phyloP scores from a whole-genome alignment of 2,113 vertebrate species.

The Ginglymostoma cirratum region DNA sequence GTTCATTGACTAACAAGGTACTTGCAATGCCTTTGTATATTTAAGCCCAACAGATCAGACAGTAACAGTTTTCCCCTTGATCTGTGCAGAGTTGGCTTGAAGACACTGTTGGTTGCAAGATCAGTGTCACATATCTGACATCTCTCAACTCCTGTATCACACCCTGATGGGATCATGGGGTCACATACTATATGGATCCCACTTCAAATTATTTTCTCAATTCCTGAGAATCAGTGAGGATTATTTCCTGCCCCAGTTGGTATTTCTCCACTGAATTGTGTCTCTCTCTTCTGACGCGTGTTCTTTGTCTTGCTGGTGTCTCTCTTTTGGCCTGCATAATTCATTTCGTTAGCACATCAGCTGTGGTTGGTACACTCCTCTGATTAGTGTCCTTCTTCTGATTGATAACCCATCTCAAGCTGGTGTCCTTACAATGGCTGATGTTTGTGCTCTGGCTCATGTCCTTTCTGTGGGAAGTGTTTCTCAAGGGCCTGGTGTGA shows the following conservation, averaged over 20 bases:
- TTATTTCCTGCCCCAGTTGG: background rate
- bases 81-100: background rate
- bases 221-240: background rate
- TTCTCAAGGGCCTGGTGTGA: background rate
- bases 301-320: background rate
- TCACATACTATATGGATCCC: background rate
- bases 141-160: background rate
- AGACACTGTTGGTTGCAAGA: background rate
- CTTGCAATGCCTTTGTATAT: background rate
- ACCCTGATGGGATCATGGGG: background rate
- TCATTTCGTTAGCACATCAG: background rate
- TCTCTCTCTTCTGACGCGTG: background rate
- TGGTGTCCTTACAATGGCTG: background rate
- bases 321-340: background rate
- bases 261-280: background rate
- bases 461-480: no score
- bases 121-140: background rate
- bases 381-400: background rate
- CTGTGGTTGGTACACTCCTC: background rate
- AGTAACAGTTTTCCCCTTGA: background rate
- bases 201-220: background rate
- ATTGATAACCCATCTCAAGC: background rate
- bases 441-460: background rate
- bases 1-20: background rate
- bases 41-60: background rate